phyloP scores from a whole-genome alignment of 1,140 invertebrate species.

The Nasonia giraulti region DNA sequence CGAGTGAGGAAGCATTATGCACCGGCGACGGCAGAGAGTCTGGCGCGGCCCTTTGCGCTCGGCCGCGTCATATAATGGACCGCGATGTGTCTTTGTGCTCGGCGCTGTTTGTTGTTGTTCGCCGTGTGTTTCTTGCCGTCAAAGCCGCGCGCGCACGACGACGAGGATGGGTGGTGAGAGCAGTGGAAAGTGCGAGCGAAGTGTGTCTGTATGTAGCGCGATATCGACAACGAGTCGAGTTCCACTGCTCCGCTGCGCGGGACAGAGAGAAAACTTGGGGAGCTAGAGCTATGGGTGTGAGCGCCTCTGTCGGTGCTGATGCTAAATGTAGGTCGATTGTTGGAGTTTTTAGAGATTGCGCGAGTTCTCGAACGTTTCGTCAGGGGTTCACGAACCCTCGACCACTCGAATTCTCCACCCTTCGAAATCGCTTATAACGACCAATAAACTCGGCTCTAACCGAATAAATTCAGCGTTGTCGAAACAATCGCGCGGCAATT shows the following conservation, averaged over 20 bases:
- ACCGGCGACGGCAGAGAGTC: background rate
- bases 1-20: background rate
- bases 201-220: background rate
- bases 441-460: slow-evolving; percentile 10
- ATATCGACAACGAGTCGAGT: background rate
- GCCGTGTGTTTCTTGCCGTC: background rate
- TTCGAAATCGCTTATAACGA: slow-evolving; percentile 35
- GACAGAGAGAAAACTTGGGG: background rate
- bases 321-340: background rate
- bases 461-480: background rate
- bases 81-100: background rate
- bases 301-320: too few species aligned
- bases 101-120: background rate
- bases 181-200: background rate
- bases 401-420: too few species aligned
- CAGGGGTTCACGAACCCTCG: too few species aligned
- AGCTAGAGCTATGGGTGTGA: background rate
- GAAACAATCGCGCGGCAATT: slow-evolving; percentile 44
- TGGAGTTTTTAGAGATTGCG: background rate
- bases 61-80: background rate
- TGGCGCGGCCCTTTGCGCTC: background rate
- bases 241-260: background rate
- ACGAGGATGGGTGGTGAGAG: too few species aligned
- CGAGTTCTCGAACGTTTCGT: background rate
- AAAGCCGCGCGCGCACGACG: background rate